Percentiles rank a stretch among this genome's conserved stretches.
Conservation (phyloP, 1,140 invertebrate species). For the Ditylenchus dipsaci region DNA sequence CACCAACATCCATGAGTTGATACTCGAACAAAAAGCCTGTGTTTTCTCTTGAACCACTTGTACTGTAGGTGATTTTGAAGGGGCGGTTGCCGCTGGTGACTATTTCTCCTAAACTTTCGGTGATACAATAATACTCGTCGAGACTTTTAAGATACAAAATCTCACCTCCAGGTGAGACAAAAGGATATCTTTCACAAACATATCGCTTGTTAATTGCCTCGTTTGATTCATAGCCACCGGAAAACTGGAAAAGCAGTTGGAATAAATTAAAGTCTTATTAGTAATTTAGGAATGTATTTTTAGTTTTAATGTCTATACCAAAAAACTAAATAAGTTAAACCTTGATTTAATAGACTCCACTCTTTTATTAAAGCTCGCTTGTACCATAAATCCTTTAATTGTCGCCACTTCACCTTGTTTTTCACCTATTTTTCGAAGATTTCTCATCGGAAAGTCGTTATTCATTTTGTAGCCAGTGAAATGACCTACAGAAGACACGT, state of each 20-base stretch:
- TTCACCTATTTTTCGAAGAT: too few species aligned
- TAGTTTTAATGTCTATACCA: too few species aligned
- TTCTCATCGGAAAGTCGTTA: too few species aligned
- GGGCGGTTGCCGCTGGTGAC: slow-evolving; percentile 37
- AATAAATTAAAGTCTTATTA: too few species aligned
- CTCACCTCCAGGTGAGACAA: slow-evolving; percentile 42
- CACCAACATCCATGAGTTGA: slow-evolving; percentile 44
- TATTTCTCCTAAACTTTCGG: slow-evolving; percentile 16
- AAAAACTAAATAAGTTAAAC: neutral
- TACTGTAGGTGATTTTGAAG: slow-evolving; percentile 49
- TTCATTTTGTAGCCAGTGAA: too few species aligned
- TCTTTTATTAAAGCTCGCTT: too few species aligned
- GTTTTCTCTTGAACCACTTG: slow-evolving; percentile 41
- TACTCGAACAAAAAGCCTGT: slow-evolving; percentile 48
- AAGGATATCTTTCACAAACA: slow-evolving; percentile 49
- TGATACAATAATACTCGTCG: too few species aligned
- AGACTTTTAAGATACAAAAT: too few species aligned
- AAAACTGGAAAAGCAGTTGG: slow-evolving; percentile 43
- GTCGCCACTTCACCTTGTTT: too few species aligned
- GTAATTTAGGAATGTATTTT: too few species aligned
- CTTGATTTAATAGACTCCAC: neutral
- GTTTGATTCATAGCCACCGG: slow-evolving; percentile 46
- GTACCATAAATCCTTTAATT: too few species aligned
- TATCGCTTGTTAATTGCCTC: slow-evolving; percentile 49
- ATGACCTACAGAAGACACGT: too few species aligned